Conservation (phyloP, 2,113 vertebrate species). For the Hippocampus mohnikei region DNA sequence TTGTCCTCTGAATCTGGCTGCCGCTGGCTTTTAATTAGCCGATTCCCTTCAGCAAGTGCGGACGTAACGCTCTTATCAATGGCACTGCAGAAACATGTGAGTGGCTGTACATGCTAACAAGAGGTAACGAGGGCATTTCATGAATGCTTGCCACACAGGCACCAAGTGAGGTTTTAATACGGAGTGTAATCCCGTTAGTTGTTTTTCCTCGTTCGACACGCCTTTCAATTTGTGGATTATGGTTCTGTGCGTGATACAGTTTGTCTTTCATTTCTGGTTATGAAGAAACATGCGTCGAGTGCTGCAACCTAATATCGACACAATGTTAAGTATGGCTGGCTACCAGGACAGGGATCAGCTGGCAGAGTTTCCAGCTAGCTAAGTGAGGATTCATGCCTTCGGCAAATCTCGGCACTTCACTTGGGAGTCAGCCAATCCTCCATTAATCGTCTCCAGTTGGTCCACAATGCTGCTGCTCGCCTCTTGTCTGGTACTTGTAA, state of each 20-base stretch:
- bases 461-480: no score
- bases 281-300: conserved; percentile 1
- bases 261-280: conserved; percentile 29
- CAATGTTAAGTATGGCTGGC: neutral
- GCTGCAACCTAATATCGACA: neutral
- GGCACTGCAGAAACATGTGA: conserved; percentile 57
- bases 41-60: conserved; percentile 40
- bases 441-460: no score
- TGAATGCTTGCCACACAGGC: conserved; percentile 58
- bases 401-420: no score
- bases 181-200: conserved; percentile 34
- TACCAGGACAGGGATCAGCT: no score
- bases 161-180: conserved; percentile 35
- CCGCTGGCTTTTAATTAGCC: conserved; percentile 66
- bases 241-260: conserved; percentile 8
- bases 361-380: no score
- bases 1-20: conserved; percentile 55
- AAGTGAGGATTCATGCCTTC: no score
- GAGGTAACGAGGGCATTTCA: conserved; percentile 63
- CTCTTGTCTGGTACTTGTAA: no score
- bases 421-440: no score
- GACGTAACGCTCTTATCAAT: conserved; percentile 67
- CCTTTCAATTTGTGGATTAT: conserved; percentile 11
- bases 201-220: conserved; percentile 13
- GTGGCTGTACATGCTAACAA: conserved; percentile 52